Percentiles rank a stretch among this genome's conserved stretches.
phyloP scores from a whole-genome alignment of 1,140 invertebrate species.

The Formica exsecta region DNA sequence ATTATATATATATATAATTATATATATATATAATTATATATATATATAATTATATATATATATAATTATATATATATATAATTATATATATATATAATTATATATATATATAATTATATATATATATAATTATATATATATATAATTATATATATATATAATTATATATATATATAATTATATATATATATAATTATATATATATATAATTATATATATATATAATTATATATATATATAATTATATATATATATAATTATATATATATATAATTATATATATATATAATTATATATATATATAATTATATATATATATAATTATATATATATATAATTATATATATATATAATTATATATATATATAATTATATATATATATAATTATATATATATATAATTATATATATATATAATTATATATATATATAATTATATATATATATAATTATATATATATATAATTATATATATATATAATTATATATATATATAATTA shows the following conservation, averaged over 20 bases:
- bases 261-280: conserved; percentile 79
- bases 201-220: conserved; percentile 77
- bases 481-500: conserved; percentile 78
- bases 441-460: conserved; percentile 77
- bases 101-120: conserved; percentile 79
- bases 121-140: conserved; percentile 77
- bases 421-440: conserved; percentile 79
- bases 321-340: conserved; percentile 78
- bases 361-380: conserved; percentile 77
- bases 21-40: conserved; percentile 79
- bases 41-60: conserved; percentile 77
- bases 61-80: conserved; percentile 77
- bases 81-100: conserved; percentile 78
- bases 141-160: conserved; percentile 77
- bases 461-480: conserved; percentile 77
- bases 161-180: conserved; percentile 78
- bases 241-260: conserved; percentile 78
- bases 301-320: conserved; percentile 77
- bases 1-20: conserved; percentile 78
- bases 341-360: conserved; percentile 79
- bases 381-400: conserved; percentile 77
- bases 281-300: conserved; percentile 77
- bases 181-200: conserved; percentile 79
- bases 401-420: conserved; percentile 78
- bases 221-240: conserved; percentile 77